These are phyloP conservation scores for Cyanistes caeruleus DNA, from an alignment of 2,113 vertebrate genomes.

Conservation along the genomic window DNA sequence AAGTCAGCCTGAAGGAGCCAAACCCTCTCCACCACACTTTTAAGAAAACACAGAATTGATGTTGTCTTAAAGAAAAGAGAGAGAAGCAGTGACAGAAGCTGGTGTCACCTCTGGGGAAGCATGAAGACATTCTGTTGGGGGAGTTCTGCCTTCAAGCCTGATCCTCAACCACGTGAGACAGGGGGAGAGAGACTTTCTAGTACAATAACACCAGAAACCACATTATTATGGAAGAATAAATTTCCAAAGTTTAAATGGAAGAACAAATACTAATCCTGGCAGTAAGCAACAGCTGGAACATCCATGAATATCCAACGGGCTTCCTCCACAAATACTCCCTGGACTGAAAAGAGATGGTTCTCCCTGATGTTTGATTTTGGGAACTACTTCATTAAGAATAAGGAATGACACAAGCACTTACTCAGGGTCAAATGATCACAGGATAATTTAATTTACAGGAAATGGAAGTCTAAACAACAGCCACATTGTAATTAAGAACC, in stretches of 20 bases:
- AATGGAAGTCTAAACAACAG: conserved; percentile 25
- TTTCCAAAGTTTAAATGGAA: not conserved
- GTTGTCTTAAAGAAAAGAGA: not conserved
- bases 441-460: conserved; percentile 16
- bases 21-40: not conserved
- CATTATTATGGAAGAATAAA: not conserved
- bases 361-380: not conserved
- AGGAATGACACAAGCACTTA: conserved; percentile 3
- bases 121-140: not conserved
- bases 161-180: not conserved
- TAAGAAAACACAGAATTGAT: not conserved
- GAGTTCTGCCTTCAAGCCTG: not conserved
- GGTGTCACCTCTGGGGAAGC: not conserved
- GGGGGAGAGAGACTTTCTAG: not conserved
- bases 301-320: not conserved
- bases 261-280: not conserved
- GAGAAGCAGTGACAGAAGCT: not conserved
- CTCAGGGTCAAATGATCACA: not conserved
- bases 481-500: conserved; percentile 11
- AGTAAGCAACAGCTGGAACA: not conserved
- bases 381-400: not conserved
- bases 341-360: not conserved
- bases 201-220: not conserved
- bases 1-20: not conserved
- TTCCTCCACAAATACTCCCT: not conserved